Evolutionary conservation across 1,140 invertebrate genomes (phyloP).

Genomic region (Drosophila neocordata): DNA sequence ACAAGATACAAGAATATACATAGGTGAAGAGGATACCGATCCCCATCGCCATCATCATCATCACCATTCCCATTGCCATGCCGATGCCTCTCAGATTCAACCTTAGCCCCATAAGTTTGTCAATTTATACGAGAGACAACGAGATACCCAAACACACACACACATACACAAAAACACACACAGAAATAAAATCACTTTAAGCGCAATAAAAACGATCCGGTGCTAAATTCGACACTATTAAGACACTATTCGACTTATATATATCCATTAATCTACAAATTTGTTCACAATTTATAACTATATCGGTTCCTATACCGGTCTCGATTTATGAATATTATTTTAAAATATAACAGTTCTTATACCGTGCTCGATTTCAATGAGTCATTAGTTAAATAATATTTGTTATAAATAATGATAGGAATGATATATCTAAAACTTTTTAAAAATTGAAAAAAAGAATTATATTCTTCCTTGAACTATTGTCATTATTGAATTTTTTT

Average conservation of each 20-base stretch:
- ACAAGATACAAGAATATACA: slow-evolving; percentile 7
- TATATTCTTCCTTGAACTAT: too few relatives aligned
- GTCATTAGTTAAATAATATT: too few relatives aligned
- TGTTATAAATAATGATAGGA: too few relatives aligned
- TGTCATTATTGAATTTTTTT: too few relatives aligned
- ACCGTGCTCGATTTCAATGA: too few relatives aligned
- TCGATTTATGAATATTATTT: too few relatives aligned
- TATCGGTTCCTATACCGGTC: too few relatives aligned
- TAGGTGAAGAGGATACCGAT: slow-evolving; percentile 17
- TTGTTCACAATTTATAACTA: too few relatives aligned
- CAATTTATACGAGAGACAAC: slow-evolving; percentile 65
- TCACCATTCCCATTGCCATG: neutral
- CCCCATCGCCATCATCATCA: neutral
- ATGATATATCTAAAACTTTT: too few relatives aligned
- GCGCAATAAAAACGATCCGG: slow-evolving; percentile 63
- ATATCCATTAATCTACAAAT: slow-evolving; percentile 1
- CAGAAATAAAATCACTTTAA: slow-evolving; percentile 71
- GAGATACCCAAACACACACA: slow-evolving; percentile 23
- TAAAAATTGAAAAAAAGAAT: too few relatives aligned
- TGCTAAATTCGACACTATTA: neutral
- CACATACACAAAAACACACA: neutral
- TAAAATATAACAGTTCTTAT: too few relatives aligned
- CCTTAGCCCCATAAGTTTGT: slow-evolving; percentile 69
- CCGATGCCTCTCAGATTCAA: slow-evolving; percentile 9
- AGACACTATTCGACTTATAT: neutral